Conservation (phyloP, 2,888 invertebrate species). For the Drosophila rubida region DNA sequence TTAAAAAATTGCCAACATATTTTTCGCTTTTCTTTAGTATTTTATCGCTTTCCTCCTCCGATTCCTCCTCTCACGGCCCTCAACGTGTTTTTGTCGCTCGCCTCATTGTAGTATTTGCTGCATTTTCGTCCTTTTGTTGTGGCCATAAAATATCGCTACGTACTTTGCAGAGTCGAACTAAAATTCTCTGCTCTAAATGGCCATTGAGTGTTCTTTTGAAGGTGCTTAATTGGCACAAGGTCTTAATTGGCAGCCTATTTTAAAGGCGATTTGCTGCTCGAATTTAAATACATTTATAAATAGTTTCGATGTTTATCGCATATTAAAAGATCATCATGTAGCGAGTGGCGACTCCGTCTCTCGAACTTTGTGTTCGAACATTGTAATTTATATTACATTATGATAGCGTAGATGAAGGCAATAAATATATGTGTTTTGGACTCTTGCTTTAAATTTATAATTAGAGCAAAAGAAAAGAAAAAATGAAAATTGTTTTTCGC, state of each 20-base stretch:
- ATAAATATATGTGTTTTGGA: too few relatives aligned
- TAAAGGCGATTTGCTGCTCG: not conserved
- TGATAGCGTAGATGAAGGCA: too few relatives aligned
- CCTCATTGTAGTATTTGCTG: conserved; percentile 42
- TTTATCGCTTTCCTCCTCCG: conserved; percentile 36
- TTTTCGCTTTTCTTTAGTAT: conserved; percentile 44
- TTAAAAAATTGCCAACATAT: conserved; percentile 45
- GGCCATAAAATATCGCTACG: conserved; percentile 39
- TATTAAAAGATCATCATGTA: too few relatives aligned
- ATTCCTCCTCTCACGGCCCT: not conserved
- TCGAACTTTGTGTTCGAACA: too few relatives aligned
- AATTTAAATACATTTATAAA: not conserved
- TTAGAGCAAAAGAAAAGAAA: too few relatives aligned
- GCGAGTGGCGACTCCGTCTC: too few relatives aligned
- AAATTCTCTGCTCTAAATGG: conserved; percentile 23
- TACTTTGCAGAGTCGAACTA: conserved; percentile 10
- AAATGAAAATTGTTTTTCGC: too few relatives aligned
- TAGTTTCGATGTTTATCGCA: too few relatives aligned
- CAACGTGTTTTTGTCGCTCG: conserved; percentile 17
- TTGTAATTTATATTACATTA: too few relatives aligned
- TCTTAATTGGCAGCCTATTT: not conserved
- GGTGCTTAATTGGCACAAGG: conserved; percentile 23
- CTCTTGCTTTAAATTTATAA: too few relatives aligned
- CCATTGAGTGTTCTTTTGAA: conserved; percentile 11
- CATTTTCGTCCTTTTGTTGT: conserved; percentile 49